Base-by-base conservation (phyloP, 2,113 vertebrate species). In the Egretta garzetta region DNA sequence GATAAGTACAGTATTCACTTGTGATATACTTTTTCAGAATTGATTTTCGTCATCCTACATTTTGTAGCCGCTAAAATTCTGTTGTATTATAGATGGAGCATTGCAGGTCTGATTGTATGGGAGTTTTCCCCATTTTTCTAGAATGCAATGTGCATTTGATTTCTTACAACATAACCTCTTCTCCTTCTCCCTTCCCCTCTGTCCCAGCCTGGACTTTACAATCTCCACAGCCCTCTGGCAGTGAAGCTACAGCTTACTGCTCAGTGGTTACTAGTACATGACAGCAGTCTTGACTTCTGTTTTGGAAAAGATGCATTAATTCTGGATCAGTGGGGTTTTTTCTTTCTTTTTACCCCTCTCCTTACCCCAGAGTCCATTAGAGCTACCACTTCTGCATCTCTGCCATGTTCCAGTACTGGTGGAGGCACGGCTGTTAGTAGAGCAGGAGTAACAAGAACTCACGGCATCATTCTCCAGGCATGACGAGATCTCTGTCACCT, bases 1-100 rank as follows among this genome's bases (percentile, higher is more conserved):
- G 70, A 90, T 80, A 94, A 94, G 45, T 63, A 79, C 75, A 83
- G 50, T 62, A n/a, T 94, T 95, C 85, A 82, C 84, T 88, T 82
- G 45, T 70, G 67, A 32, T 83, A 35, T 30, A 33, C 63, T 96
- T 94, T 94, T 85, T 52, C 37, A 43, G 55, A 83, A 76, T 94
- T 76, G 22, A n/a, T 95, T 93, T 80, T 77, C 33, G 12, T 73
- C 90, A 62, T 80, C 58, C 70, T 84, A 9, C 14, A 30, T 76
- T 93, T 84, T 4, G 0, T 83, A 85, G 95, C 70, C 26, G 39
- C 43, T 53, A 2, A 75, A 76, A 77, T 82, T 88, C 82, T 67
- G 4, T 41, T 58, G 35, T 41, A 20, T 53, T 82, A 67, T 35
- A 37, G 77, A 50, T 63, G 24, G 39, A 85, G 70, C 62, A 86